Evolutionary conservation across 2,113 vertebrate genomes (phyloP).

Genomic region (Colaptes auratus): DNA sequence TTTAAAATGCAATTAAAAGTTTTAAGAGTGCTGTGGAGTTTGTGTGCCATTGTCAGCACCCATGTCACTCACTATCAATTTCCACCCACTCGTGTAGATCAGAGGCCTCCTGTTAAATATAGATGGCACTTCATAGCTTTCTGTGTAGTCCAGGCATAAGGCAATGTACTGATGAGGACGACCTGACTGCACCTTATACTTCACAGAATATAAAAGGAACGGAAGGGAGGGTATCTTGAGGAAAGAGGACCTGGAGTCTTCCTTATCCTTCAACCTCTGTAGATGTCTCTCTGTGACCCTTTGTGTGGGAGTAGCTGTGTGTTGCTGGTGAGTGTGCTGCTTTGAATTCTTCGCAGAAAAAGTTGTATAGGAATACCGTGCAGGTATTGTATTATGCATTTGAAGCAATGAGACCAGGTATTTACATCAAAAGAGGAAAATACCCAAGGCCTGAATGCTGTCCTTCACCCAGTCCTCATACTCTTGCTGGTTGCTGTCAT

Average conservation of each 20-base stretch:
- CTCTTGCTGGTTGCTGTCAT: slow-evolving; percentile 38
- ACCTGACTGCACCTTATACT: not conserved
- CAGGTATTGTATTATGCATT: not conserved
- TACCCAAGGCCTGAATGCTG: not conserved
- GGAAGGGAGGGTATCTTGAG: not conserved
- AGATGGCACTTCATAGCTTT: not conserved
- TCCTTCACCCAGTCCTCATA: slow-evolving; percentile 47
- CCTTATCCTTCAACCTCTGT: not conserved
- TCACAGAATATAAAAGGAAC: not conserved
- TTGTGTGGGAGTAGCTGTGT: not conserved
- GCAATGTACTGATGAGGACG: not conserved
- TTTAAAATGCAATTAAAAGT: slow-evolving; percentile 72
- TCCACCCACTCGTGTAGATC: slow-evolving; percentile 52
- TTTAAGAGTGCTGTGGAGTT: slow-evolving; percentile 1
- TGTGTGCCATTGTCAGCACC: slow-evolving; percentile 40
- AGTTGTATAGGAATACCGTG: not conserved
- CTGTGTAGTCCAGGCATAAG: not conserved
- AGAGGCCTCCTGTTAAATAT: slow-evolving; percentile 42
- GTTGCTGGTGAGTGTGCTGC: not conserved
- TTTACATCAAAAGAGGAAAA: not conserved
- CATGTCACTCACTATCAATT: slow-evolving; percentile 19
- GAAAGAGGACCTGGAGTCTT: not conserved
- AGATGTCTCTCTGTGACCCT: not conserved
- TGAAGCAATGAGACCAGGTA: slow-evolving; percentile 19
- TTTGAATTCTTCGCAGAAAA: not conserved